Percentiles rank a stretch among this genome's conserved stretches.
Conservation (phyloP, 1,140 invertebrate species). For the Drosophila asahinai region DNA sequence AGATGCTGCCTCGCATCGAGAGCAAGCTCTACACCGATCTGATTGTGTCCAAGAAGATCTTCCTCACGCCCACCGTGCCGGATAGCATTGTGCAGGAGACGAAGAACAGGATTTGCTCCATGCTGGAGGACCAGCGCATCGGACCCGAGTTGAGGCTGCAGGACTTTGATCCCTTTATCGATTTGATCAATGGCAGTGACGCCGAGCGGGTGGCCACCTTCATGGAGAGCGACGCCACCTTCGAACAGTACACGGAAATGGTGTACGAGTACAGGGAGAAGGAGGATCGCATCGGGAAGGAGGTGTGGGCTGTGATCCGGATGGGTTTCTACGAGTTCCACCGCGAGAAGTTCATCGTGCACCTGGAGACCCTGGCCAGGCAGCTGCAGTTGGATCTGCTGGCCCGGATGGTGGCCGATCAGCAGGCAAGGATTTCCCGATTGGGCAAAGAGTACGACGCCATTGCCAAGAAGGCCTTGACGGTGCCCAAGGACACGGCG, state of each 20-base stretch:
- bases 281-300: constrained; percentile 88
- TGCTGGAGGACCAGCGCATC: constrained; percentile 90
- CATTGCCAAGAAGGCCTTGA: constrained; percentile 92
- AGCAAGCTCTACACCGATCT: constrained; percentile 78
- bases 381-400: constrained; percentile 90
- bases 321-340: constrained; percentile 95
- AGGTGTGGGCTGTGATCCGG: constrained; percentile 89
- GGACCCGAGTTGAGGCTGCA: constrained; percentile 89
- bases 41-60: constrained; percentile 65
- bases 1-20: constrained; percentile 91
- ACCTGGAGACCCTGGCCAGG: constrained; percentile 89
- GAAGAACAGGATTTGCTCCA: constrained; percentile 86
- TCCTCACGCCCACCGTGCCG: constrained; percentile 89
- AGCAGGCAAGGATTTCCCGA: constrained; percentile 90
- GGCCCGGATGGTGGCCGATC: constrained; percentile 90
- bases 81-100: constrained; percentile 88
- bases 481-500: constrained; percentile 92
- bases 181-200: constrained; percentile 90
- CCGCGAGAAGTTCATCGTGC: constrained; percentile 91
- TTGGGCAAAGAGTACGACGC: constrained; percentile 93
- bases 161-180: constrained; percentile 93
- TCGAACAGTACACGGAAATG: constrained; percentile 89
- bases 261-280: constrained; percentile 89
- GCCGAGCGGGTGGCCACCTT: constrained; percentile 89
- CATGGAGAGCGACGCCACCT: constrained; percentile 88